Base-by-base conservation (phyloP, 2,113 vertebrate genomes). In the Lagopus muta region DNA sequence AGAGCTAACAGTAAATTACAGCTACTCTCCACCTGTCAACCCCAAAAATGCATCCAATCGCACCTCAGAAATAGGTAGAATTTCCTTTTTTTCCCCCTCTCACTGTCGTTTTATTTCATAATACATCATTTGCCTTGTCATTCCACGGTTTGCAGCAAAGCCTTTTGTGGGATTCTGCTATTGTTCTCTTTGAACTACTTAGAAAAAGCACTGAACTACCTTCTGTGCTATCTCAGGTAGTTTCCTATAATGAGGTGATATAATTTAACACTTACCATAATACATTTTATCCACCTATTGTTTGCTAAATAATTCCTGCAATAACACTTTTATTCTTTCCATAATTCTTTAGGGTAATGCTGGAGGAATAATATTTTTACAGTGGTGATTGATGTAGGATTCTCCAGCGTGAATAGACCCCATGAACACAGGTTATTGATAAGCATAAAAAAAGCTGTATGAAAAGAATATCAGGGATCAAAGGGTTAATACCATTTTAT, bases 401-500 rank as follows among this genome's bases (percentile, higher is more conserved):
- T 96, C 92, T 94, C 88, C 87, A 92, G 92, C 92, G 69, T 72
- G 76, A 96, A 95, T 4, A 97, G 96, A 86, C 86, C 89, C 95
- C 86, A 55, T 10, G 88, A 98, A 98, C 84, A 89, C 88, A 95
- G 94, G 94, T 97, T 98, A 98, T 98, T 98, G 98, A 98, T 98
- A 98, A 98, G 97, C 95, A 97, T 97, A 45, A 89, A 92, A 91
- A 92, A 95, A 82, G 84, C 89, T 65, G 18, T 19, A 40, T 95
- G 95, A 93, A 97, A 97, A 97, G 96, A 97, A 43, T 89, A 96
- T 93, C 95, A 97, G 95, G 82, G 96, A 97, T 97, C 97, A 98
- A 98, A 97, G 98, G 98, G 98, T 99, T 99, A 98, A 98, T 97
- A 96, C 97, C 97, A 97, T 98, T 98, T 98, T 98, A 98, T 97